phyloP scores from a whole-genome alignment of 2,113 vertebrate species.

The Taxidea taxus region DNA sequence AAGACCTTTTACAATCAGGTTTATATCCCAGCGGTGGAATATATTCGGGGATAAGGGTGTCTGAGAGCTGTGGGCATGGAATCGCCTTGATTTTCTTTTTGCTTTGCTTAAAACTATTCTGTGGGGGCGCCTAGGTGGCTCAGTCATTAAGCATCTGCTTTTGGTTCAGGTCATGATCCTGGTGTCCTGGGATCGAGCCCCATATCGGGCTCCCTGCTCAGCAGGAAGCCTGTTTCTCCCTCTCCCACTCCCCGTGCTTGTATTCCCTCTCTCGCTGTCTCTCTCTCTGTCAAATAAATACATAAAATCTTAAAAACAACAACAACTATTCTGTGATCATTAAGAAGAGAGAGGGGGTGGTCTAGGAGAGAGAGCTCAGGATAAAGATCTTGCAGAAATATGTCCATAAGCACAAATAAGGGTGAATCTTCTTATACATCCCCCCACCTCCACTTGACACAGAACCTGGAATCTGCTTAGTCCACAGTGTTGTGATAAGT shows the following conservation, averaged over 20 bases:
- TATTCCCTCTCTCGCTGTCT: no score
- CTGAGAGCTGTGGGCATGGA: background rate
- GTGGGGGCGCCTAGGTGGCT: background rate
- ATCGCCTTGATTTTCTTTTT: background rate
- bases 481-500: background rate
- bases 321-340: background rate
- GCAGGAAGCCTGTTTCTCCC: no score
- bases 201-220: no score
- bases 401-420: background rate
- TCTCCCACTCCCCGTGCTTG: no score
- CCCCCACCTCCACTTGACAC: background rate
- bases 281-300: no score
- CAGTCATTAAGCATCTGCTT: no score
- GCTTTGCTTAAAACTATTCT: background rate
- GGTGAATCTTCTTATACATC: background rate
- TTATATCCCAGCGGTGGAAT: background rate
- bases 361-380: background rate
- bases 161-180: no score
- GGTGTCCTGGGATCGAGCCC: no score
- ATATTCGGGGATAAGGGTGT: accelerated
- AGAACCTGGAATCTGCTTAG: background rate
- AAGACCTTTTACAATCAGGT: background rate
- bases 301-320: background rate
- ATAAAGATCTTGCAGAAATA: background rate
- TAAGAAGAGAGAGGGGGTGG: background rate